Conservation (phyloP, 2,113 vertebrate genomes). For the Ramphastos sulfuratus region DNA sequence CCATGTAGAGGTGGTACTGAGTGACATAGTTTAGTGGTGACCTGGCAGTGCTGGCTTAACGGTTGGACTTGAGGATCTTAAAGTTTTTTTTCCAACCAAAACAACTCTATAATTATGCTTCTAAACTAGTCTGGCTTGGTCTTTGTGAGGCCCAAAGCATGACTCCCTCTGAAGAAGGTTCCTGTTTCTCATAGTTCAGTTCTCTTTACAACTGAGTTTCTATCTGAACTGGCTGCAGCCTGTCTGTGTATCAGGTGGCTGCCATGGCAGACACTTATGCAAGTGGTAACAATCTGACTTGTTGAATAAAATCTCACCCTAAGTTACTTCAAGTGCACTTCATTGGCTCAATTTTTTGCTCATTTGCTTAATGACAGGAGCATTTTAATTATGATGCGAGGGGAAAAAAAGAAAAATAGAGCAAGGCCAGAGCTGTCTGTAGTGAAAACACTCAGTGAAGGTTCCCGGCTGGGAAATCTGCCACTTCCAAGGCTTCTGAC, state of each 20-base stretch:
- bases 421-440: constrained; percentile 19
- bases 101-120: too few species aligned
- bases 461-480: constrained; percentile 13
- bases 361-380: background rate
- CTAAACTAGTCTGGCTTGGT: background rate
- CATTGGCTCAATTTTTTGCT: background rate
- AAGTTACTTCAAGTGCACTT: background rate
- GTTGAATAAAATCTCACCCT: background rate
- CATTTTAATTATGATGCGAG: constrained; percentile 7
- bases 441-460: background rate
- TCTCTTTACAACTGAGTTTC: background rate
- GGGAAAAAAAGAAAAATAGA: background rate
- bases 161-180: background rate
- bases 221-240: background rate
- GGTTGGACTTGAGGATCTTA: too few species aligned
- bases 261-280: background rate
- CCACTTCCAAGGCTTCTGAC: background rate
- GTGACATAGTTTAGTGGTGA: too few species aligned
- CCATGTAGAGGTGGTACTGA: too few species aligned
- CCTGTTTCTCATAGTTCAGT: background rate
- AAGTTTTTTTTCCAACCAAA: too few species aligned
- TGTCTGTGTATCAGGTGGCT: background rate
- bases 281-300: background rate
- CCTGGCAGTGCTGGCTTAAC: too few species aligned
- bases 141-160: background rate